Base-by-base conservation (phyloP, 2,113 vertebrate genomes). In the Hydropotes inermis region DNA sequence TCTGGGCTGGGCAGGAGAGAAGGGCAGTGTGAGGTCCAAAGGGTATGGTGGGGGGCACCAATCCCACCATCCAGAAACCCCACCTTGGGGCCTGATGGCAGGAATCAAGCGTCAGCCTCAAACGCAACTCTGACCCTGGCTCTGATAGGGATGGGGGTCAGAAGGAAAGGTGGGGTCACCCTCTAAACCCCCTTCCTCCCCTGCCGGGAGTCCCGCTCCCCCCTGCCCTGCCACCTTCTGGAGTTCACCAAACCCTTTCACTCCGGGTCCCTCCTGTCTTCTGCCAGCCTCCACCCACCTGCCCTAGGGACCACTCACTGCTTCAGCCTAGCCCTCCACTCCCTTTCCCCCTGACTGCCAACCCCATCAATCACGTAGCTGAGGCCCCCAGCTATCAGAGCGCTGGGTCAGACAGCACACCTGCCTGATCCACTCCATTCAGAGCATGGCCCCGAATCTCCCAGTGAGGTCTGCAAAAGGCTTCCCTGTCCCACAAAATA, bases 1-100 rank as follows among this genome's bases (percentile, higher is more conserved):
- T 91, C 96, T 98, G 97, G 61, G 98, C 98, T 99, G 97, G 0
- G 19, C 96, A 89, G 67, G 94, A 97, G 97, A 98, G 96, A 98
- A 96, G 82, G 10, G 82, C 39, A 94, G 39, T 54, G 74, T 97
- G 55, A 97, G 97, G 67, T 25, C 94, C 60, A 43, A 36, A 47
- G 25, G 70, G 28, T 25, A 23, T 14, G 36, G 36, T 2, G 7
- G 21, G 17, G 36, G 15, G 50, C 11, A 21, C 47, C 0, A 6
- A 86, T 70, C 57, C 52, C 61, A 25, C 64, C 39, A 25, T 39
- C 78, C 47, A 93, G 88, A 74, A 45, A 91, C 43, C 39, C 67
- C 78, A 58, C 57, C 30, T 36, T 23, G 43, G 67, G 47, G 47
- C 70, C 55, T 23, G 13, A 86, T 6, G 23, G 94, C 25, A 70